Evolutionary conservation across 2,797 vertebrate genomes (phyloP).

Genomic region (Schizopygopsis pylzovi): DNA sequence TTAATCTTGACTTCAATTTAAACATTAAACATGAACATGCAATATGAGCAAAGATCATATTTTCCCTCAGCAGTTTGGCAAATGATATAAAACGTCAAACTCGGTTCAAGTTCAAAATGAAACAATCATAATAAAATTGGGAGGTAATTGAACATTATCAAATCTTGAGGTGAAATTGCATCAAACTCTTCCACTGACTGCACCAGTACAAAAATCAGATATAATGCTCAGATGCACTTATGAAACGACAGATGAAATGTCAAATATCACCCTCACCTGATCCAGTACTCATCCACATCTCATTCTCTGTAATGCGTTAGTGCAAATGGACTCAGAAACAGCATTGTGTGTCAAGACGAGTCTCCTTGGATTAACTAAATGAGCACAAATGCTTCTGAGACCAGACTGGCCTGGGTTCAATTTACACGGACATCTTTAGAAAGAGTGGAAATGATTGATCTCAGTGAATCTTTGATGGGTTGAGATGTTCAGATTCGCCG

Average conservation of each 20-base stretch:
- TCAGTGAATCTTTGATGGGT: not conserved
- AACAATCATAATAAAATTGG: not conserved
- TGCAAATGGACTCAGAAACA: conserved; percentile 66
- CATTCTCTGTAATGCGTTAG: conserved; percentile 66
- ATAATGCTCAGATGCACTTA: not conserved
- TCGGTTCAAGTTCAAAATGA: not conserved
- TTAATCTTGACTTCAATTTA: not conserved
- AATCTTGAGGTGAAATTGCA: conserved; percentile 14
- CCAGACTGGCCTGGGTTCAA: not conserved
- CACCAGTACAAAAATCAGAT: not conserved
- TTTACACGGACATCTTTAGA: not conserved
- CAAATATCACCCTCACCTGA: conserved; percentile 39
- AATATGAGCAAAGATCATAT: not conserved
- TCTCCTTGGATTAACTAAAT: conserved; percentile 64
- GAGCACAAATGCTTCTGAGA: not conserved
- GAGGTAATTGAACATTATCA: conserved; percentile 13
- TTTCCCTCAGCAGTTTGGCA: not conserved
- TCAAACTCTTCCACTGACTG: not conserved
- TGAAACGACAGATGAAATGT: conserved; percentile 47
- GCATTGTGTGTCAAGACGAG: conserved; percentile 59
- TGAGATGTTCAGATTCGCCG: not conserved
- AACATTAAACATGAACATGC: no score
- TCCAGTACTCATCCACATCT: conserved; percentile 51
- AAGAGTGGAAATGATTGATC: not conserved
- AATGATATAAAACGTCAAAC: not conserved